A percentile compares a stretch with the other conserved stretches of the same genome.
Evolutionary conservation across 2,113 vertebrate species (phyloP).

Genomic region (Atlantisia rogersi): DNA sequence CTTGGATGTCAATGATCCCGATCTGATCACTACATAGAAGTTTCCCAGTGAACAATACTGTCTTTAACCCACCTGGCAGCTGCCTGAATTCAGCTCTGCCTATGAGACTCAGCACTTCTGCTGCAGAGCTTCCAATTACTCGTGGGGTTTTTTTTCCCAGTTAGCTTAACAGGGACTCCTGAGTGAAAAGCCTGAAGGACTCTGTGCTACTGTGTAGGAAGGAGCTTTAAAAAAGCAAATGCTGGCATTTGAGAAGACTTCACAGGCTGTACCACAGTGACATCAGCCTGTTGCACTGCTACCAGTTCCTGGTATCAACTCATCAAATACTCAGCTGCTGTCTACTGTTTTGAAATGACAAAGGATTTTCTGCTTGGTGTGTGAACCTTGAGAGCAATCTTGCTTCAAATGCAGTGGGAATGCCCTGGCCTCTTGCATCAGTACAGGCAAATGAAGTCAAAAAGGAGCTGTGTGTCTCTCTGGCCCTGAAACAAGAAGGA

Average conservation of each 20-base stretch:
- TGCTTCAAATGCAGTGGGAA: background rate
- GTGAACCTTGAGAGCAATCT: background rate
- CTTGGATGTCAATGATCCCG: background rate
- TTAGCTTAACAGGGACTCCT: background rate
- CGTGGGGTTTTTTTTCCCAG: background rate
- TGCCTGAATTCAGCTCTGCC: background rate
- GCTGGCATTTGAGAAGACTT: background rate
- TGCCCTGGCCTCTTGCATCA: background rate
- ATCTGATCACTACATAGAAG: background rate
- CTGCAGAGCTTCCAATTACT: background rate
- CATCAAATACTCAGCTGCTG: background rate
- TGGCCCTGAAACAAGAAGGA: background rate
- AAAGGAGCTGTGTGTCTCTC: background rate
- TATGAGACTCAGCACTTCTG: background rate
- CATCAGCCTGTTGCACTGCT: background rate
- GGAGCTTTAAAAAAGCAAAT: background rate
- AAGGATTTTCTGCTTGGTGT: background rate
- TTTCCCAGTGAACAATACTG: background rate
- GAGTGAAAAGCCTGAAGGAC: background rate
- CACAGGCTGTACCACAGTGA: background rate
- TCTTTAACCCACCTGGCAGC: background rate
- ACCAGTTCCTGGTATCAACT: background rate
- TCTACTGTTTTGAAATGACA: background rate
- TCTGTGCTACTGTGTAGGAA: background rate
- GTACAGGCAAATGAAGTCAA: background rate